phyloP scores from a whole-genome alignment of 2,888 invertebrate genomes.

The Epinotia brunnichana region DNA sequence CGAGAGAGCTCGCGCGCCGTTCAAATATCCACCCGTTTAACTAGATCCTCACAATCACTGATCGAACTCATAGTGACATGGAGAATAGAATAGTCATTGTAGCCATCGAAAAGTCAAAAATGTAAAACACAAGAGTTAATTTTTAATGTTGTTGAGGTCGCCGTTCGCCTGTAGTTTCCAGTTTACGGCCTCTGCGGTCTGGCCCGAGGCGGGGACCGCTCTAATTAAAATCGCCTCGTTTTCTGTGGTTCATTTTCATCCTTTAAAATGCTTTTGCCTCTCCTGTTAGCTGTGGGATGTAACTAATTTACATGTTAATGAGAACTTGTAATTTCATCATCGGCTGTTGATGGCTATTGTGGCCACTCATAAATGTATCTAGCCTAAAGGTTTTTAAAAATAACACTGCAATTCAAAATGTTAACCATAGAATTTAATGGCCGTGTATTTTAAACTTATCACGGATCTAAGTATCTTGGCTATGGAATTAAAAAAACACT shows the following conservation, averaged over 20 bases:
- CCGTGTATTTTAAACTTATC: slow-evolving; percentile 29
- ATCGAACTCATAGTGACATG: too few relatives aligned
- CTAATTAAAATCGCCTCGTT: slow-evolving; percentile 81
- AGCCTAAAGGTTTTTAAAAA: neutral
- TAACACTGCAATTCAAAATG: neutral
- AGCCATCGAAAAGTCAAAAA: slow-evolving; percentile 53
- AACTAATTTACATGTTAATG: slow-evolving; percentile 82
- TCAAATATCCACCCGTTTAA: too few relatives aligned
- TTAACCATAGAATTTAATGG: slow-evolving; percentile 10
- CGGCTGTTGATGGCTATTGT: slow-evolving; percentile 38
- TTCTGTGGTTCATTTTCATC: slow-evolving; percentile 79
- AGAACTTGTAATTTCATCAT: slow-evolving; percentile 59
- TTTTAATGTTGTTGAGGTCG: slow-evolving; percentile 56
- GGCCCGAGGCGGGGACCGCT: slow-evolving; percentile 73
- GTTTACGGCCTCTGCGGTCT: slow-evolving; percentile 70
- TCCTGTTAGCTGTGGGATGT: slow-evolving; percentile 69
- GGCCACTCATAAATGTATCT: neutral
- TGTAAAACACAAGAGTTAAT: slow-evolving; percentile 60
- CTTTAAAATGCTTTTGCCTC: slow-evolving; percentile 77
- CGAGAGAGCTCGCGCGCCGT: too few relatives aligned
- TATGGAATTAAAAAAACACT: slow-evolving; percentile 37
- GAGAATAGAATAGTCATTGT: slow-evolving; percentile 28
- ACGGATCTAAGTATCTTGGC: slow-evolving; percentile 36
- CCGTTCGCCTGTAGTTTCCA: slow-evolving; percentile 56
- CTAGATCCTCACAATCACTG: too few relatives aligned